Percentiles rank a stretch among this genome's conserved stretches.
Evolutionary conservation across 2,888 invertebrate species (phyloP).

Genomic region (Parascotia fuliginaria): DNA sequence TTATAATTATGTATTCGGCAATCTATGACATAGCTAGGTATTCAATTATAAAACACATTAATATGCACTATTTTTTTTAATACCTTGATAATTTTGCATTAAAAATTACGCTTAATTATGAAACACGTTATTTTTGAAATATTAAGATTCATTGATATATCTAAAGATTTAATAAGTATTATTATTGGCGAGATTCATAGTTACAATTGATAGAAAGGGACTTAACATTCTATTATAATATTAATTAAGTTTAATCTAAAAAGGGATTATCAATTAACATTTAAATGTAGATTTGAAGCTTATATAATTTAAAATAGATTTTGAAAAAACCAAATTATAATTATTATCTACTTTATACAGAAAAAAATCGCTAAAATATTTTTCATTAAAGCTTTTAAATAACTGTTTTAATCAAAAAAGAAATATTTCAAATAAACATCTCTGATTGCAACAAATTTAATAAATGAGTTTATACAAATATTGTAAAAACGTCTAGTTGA

Average conservation of each 20-base stretch:
- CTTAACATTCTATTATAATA: constrained; percentile 9
- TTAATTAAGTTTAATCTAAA: not conserved
- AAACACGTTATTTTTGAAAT: constrained; percentile 15
- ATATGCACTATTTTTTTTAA: constrained; percentile 13
- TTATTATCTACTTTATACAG: not conserved
- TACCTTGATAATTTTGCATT: constrained; percentile 9
- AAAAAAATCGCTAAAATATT: not conserved
- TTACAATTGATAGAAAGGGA: constrained; percentile 42
- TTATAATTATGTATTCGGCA: constrained; percentile 26
- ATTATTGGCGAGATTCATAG: constrained; percentile 31
- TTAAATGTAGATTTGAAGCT: not conserved
- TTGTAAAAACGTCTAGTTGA: too few species aligned
- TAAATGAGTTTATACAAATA: too few species aligned
- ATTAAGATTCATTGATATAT: constrained; percentile 24
- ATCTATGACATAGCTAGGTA: constrained; percentile 17
- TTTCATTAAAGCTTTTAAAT: not conserved
- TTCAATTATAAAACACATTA: constrained; percentile 3
- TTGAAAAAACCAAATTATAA: too few species aligned
- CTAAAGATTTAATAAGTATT: constrained; percentile 1
- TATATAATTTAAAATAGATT: too few species aligned
- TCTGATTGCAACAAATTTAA: too few species aligned
- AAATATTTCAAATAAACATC: constrained; percentile 1
- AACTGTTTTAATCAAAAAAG: not conserved
- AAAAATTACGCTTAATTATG: constrained; percentile 16
- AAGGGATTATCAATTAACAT: not conserved